These are phyloP conservation scores for Passer domesticus DNA, from an alignment of 2,113 vertebrate genomes.

Conservation along the genomic window DNA sequence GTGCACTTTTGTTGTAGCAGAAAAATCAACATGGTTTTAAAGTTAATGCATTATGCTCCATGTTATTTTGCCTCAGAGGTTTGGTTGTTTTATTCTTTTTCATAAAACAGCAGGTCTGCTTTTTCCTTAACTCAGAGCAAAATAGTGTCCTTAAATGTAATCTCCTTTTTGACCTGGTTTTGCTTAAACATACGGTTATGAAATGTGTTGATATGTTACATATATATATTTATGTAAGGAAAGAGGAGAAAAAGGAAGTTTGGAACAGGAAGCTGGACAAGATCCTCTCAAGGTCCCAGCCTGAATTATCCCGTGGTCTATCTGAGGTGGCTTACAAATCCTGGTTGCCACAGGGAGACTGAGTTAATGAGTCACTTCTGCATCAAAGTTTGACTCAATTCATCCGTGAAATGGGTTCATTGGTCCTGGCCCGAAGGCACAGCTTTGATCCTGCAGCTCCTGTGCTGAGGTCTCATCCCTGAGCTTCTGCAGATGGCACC, in stretches of 20 bases:
- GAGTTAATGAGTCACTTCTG: background rate
- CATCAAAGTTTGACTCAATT: background rate
- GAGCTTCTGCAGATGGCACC: background rate
- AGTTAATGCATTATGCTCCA: background rate
- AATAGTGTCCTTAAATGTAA: background rate
- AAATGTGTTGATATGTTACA: background rate
- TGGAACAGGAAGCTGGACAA: background rate
- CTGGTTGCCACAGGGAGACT: background rate
- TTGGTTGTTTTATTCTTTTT: background rate
- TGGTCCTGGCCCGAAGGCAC: background rate
- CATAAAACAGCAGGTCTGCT: background rate
- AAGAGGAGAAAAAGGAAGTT: background rate
- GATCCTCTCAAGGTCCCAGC: background rate
- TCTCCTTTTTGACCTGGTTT: background rate
- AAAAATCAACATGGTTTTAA: background rate
- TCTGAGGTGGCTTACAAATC: background rate
- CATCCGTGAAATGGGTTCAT: constrained; percentile 24
- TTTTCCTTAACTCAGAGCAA: background rate
- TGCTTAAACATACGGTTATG: background rate
- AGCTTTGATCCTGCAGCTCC: constrained; percentile 17
- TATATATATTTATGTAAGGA: background rate
- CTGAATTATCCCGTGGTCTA: background rate
- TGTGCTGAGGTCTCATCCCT: background rate
- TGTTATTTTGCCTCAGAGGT: background rate
- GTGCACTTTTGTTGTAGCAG: background rate